phyloP scores from a whole-genome alignment of 2,888 invertebrate species.

The Lobophora halterata region DNA sequence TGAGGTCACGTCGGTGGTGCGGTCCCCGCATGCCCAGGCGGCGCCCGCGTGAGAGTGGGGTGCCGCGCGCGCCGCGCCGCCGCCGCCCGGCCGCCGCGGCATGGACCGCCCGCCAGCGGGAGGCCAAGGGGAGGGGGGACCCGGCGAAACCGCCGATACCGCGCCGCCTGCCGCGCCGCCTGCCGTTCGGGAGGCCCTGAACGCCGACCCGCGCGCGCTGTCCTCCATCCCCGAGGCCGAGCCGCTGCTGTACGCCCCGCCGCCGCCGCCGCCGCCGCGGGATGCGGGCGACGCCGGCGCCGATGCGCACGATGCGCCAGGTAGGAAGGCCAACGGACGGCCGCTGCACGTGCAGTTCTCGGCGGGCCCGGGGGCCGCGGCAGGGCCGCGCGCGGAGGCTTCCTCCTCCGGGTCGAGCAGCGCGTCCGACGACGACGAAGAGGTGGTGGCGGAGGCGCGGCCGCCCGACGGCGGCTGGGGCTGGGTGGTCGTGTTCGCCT shows the following conservation, averaged over 20 bases:
- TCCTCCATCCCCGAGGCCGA: conserved; percentile 68
- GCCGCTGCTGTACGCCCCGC: conserved; percentile 52
- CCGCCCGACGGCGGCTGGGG: conserved; percentile 96
- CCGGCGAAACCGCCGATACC: conserved; percentile 61
- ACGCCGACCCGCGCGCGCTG: conserved; percentile 62
- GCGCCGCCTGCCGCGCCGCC: conserved; percentile 44
- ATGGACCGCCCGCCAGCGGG: conserved; percentile 70
- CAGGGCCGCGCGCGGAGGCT: conserved; percentile 64
- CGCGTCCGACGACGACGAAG: conserved; percentile 83
- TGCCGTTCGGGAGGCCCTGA: conserved; percentile 48
- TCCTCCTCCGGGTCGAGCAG: conserved; percentile 71
- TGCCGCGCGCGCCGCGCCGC: conserved; percentile 67
- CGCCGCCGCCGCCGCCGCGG: conserved; percentile 30
- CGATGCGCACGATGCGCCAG: no score
- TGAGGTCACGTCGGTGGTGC: conserved; percentile 75
- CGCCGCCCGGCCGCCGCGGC: conserved; percentile 69
- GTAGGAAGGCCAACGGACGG: conserved; percentile 56
- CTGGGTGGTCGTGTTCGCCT: conserved; percentile 94
- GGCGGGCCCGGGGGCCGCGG: no score
- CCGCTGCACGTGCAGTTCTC: conserved; percentile 82
- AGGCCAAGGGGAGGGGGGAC: conserved; percentile 68
- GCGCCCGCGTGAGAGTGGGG: conserved; percentile 77
- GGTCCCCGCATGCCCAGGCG: conserved; percentile 41
- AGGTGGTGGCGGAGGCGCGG: conserved; percentile 83
- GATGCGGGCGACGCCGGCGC: conserved; percentile 15